Conservation (phyloP, 2,113 vertebrate genomes). For the Datnioides undecimradiatus region DNA sequence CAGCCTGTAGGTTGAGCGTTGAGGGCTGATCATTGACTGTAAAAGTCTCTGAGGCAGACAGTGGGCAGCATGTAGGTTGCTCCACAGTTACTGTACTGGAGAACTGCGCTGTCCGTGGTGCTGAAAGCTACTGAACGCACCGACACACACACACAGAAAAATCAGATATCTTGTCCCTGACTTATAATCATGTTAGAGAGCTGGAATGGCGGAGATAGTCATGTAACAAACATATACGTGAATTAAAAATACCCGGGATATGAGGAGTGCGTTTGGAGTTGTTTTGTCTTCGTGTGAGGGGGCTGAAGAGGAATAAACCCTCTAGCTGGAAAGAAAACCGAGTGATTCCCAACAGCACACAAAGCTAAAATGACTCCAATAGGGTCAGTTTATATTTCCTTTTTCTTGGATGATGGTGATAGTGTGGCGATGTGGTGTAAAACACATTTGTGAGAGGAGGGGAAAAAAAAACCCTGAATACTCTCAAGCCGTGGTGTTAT, state of each 20-base stretch:
- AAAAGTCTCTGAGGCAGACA: conserved; percentile 40
- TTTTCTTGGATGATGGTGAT: neutral
- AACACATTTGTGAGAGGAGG: neutral
- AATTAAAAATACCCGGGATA: too few species aligned
- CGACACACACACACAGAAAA: neutral
- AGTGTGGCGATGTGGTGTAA: conserved; percentile 12
- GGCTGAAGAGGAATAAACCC: too few species aligned
- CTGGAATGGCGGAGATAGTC: too few species aligned
- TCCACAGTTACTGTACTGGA: conserved; percentile 3
- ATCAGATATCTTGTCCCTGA: too few species aligned
- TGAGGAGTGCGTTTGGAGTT: too few species aligned
- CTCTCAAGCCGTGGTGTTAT: conserved; percentile 20
- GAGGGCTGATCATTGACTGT: conserved; percentile 50
- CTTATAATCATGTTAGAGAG: too few species aligned
- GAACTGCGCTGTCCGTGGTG: conserved; percentile 78
- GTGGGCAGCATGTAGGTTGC: conserved; percentile 23
- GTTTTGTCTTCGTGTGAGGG: neutral
- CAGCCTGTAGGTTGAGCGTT: conserved; percentile 12
- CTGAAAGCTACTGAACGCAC: conserved; percentile 68
- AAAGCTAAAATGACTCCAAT: too few species aligned
- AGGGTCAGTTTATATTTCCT: neutral
- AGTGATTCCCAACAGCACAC: too few species aligned
- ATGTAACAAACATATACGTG: too few species aligned
- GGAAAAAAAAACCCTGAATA: neutral
- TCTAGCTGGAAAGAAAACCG: too few species aligned